Percentiles rank a stretch among this genome's conserved stretches.
Evolutionary conservation across 92 coral and sea anemone species (phyloP).

Genomic region (Porites cylindrica): DNA sequence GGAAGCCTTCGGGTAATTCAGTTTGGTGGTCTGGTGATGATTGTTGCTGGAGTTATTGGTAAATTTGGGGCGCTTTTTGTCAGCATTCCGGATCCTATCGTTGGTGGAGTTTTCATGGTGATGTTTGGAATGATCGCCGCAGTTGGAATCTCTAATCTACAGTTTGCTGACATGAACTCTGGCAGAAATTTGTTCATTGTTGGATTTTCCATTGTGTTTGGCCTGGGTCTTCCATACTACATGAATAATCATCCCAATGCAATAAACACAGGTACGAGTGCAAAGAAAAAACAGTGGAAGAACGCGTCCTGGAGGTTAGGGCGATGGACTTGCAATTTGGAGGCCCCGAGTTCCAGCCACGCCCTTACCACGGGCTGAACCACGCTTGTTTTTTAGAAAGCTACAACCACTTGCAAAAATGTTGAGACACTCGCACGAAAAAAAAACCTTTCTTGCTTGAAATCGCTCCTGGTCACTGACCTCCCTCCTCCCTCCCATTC

Average conservation of each 20-base stretch:
- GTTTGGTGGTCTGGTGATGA: slow-evolving; percentile 77
- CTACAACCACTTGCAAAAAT: too few species aligned
- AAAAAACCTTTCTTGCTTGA: too few species aligned
- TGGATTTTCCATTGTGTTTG: slow-evolving; percentile 86
- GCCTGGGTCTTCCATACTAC: slow-evolving; percentile 87
- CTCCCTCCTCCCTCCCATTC: too few species aligned
- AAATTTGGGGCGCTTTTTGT: slow-evolving; percentile 90
- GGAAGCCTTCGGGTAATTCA: slow-evolving; percentile 94
- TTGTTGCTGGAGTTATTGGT: slow-evolving; percentile 81
- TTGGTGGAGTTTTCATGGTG: slow-evolving; percentile 91
- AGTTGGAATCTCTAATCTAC: slow-evolving; percentile 90
- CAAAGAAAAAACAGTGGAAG: too few species aligned
- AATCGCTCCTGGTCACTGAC: too few species aligned
- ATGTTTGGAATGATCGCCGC: slow-evolving; percentile 94
- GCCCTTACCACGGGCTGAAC: too few species aligned
- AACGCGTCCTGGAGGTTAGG: too few species aligned
- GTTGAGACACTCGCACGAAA: too few species aligned
- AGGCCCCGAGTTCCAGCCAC: too few species aligned
- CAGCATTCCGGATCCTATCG: slow-evolving; percentile 89
- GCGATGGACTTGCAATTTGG: too few species aligned
- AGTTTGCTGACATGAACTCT: slow-evolving; percentile 86
- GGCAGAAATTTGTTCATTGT: slow-evolving; percentile 89
- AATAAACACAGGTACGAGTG: slow-evolving; percentile 72
- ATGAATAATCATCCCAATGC: slow-evolving; percentile 58
- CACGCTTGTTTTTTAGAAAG: too few species aligned